phyloP scores from a whole-genome alignment of 2,113 vertebrate genomes.

The Anseranas semipalmata region DNA sequence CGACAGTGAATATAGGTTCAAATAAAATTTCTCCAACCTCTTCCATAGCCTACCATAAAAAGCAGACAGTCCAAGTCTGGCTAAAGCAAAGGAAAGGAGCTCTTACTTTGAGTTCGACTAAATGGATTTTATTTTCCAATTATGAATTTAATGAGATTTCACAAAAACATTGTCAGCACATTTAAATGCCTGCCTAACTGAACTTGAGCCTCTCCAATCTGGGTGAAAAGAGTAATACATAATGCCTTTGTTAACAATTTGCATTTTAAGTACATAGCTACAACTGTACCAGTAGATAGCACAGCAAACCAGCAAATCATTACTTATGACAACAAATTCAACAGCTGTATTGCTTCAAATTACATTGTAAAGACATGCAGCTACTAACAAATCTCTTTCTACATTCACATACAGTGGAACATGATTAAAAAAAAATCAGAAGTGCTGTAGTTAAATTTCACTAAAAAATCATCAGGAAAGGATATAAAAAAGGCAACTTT shows the following conservation, averaged over 20 bases:
- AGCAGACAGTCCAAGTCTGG: neutral
- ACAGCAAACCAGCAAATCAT: neutral
- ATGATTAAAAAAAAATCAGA: neutral
- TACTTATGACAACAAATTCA: neutral
- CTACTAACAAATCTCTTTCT: neutral
- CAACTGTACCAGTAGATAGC: neutral
- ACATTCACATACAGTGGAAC: neutral
- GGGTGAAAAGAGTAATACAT: neutral
- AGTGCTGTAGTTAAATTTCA: neutral
- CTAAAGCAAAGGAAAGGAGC: neutral
- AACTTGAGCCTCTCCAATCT: neutral
- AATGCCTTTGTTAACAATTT: neutral
- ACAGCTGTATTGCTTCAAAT: neutral
- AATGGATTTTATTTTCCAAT: neutral
- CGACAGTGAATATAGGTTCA: neutral
- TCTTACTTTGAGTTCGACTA: neutral
- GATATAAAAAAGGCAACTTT: neutral
- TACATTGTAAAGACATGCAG: neutral
- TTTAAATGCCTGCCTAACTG: neutral
- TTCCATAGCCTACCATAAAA: neutral
- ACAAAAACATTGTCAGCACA: neutral
- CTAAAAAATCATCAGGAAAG: neutral
- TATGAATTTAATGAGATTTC: neutral
- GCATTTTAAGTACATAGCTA: neutral
- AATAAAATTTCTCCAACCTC: neutral